Evolutionary conservation across 1,140 invertebrate species (phyloP), one percentile per base, ranked within the genome.

Genomic region (Anoplolepis gracilipes): DNA sequence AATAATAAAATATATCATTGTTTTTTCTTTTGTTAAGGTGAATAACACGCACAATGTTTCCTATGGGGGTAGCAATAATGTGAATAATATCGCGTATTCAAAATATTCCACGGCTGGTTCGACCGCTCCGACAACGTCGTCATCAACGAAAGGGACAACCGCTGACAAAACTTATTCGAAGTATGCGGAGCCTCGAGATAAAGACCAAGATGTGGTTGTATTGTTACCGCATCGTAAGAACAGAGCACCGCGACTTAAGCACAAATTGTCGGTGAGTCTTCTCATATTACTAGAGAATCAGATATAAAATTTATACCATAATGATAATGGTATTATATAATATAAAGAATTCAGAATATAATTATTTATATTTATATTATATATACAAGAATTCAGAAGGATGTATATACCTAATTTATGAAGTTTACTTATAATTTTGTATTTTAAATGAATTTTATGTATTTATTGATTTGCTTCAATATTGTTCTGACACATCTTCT

Each of bases 1-100:
- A 25, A 5, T 2, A 13, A 10, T 30, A 65, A 30, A 78, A 65
- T 78, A 65, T 49, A 67, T 25, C 11, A 1, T 25, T 6, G 2
- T 78, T 82, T 73, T 53, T 33, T n/a, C n/a, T 67, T 73, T n/a
- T 57, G 73, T 69, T 7, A 78, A 94, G 93, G 96, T 97, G 53
- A 97, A 97, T 92, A 97, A 97, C 89, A 97, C 96, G 61, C 96
- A 97, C 93, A 97, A 97, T 90, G 96, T 97, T 55, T 97, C 96
- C 87, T 96, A 96, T 91, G 96, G 96, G 8, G 93, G 93, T 13
- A 94, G 84, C 73, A 95, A 96, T 88, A 96, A 96, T 84, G 95
- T 96, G 42, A 94, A 95, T 33, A 97, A 96, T 90, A 95, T 97
- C 82, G 95, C 96, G 78, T 96, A 96, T 89, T 95, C 95, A 8